phyloP scores from a whole-genome alignment of 2,113 vertebrate genomes.

The Naja naja region DNA sequence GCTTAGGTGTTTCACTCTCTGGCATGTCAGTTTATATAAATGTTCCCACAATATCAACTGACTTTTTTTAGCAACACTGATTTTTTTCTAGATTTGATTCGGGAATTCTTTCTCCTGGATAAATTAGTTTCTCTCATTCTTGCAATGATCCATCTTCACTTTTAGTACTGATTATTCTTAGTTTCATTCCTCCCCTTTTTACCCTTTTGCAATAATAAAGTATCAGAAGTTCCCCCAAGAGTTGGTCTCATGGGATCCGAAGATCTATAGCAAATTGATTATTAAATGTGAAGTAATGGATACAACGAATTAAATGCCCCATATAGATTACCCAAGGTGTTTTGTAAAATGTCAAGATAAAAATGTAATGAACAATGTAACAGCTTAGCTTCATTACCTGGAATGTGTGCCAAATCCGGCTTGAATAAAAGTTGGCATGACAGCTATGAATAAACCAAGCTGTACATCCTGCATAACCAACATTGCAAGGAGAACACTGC shows the following conservation, averaged over 20 bases:
- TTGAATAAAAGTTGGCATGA: conserved; percentile 92
- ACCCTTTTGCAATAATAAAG: background rate
- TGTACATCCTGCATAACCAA: conserved; percentile 97
- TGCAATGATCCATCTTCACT: background rate
- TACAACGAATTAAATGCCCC: background rate
- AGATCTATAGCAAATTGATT: background rate
- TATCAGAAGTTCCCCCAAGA: background rate
- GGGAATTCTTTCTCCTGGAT: background rate
- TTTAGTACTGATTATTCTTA: background rate
- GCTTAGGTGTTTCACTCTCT: background rate
- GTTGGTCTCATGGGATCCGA: background rate
- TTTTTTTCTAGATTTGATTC: background rate
- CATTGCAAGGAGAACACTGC: conserved; percentile 90
- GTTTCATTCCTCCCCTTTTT: background rate
- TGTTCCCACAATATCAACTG: background rate
- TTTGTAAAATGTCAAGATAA: background rate
- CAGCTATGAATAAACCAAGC: conserved; percentile 90
- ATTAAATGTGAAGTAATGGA: background rate
- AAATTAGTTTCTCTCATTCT: background rate
- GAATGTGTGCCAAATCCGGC: conserved; percentile 77
- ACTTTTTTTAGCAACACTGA: background rate
- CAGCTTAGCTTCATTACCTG: conserved; percentile 68
- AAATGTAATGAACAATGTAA: background rate
- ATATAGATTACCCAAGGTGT: background rate
- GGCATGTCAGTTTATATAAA: background rate